Evolutionary conservation across 2,797 vertebrate species (phyloP).

Genomic region (Oryzias dopingdopingensis): DNA sequence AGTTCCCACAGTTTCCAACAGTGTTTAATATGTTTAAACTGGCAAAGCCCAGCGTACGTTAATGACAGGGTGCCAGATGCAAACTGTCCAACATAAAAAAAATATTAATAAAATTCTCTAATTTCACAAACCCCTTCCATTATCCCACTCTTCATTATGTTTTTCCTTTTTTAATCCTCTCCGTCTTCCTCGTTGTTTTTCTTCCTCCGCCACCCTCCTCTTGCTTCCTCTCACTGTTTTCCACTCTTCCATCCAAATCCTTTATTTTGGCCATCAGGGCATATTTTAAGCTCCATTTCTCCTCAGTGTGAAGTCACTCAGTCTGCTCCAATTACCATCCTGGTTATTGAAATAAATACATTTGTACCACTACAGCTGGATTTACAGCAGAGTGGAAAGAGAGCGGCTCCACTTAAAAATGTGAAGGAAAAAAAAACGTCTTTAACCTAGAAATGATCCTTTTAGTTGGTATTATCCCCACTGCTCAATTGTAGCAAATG

Average conservation of each 20-base stretch:
- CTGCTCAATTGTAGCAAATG: constrained; percentile 28
- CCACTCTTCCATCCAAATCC: constrained; percentile 68
- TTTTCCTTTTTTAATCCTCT: constrained; percentile 11
- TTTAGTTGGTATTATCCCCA: constrained; percentile 45
- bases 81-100: constrained; percentile 62
- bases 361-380: constrained; percentile 60
- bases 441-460: constrained; percentile 60
- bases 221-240: constrained; percentile 52
- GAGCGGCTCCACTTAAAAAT: constrained; percentile 8
- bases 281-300: constrained; percentile 76
- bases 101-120: constrained; percentile 60
- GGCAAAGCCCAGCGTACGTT: constrained; percentile 26
- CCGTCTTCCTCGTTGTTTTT: constrained; percentile 38
- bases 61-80: constrained; percentile 42
- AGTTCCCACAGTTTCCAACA: constrained; percentile 24
- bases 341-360: constrained; percentile 72
- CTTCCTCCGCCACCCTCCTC: constrained; percentile 32
- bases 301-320: constrained; percentile 73
- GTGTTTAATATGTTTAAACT: constrained; percentile 33
- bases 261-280: constrained; percentile 72
- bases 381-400: constrained; percentile 41
- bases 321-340: constrained; percentile 71
- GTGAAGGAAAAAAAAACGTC: too few species aligned
- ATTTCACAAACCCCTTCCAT: constrained; percentile 37
- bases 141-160: constrained; percentile 23